Evolutionary conservation across 2,113 vertebrate species (phyloP), one percentile per base, ranked within the genome.

Genomic region (Cryptoleucopteryx plumbea): DNA sequence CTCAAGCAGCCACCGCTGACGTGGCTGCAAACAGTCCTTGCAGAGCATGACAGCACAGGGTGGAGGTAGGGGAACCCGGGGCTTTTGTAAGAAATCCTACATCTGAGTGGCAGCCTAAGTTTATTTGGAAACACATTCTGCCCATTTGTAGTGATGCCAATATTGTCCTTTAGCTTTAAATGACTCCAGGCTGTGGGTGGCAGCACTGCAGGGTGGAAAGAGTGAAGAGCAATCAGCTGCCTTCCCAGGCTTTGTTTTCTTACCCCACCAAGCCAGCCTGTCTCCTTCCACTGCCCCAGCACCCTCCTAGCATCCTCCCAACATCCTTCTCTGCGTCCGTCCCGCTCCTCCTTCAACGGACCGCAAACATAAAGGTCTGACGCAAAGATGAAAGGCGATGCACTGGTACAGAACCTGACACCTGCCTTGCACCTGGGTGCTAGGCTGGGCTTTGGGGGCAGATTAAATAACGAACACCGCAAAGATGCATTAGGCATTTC

Each of bases 21-120:
- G 0, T 1, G 3, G 48, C 48, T 86, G 42, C 11, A 36, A 40
- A 34, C 32, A 45, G 45, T 19, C 32, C 68, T 80, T 27, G 26
- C 27, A 52, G 56, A 42, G 16, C 2, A 0, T 3, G 5, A 66
- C 1, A 10, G 42, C 1, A 1, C 58, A 62, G 26, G 17, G 13
- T n/a, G 21, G 23, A 58, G 19, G 22, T 1, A 47, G 23, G n/a
- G 17, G 16, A 77, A 67, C 15, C 27, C 2, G 0, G 5, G 18
- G 19, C 48, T 90, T 43, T 32, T 1, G 1, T 59, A 59, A 68
- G 38, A 78, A 72, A 81, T 43, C 11, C 38, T 23, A 12, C 23
- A 63, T 36, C 38, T 17, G 3, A 80, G 29, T 36, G 38, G n/a
- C 70, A 65, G 59, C 16, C 42, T 11, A 27, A 77, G 16, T 22